These are phyloP conservation scores for Adrianichthys oophorus DNA, from an alignment of 2,797 vertebrate genomes.

Conservation along the genomic window DNA sequence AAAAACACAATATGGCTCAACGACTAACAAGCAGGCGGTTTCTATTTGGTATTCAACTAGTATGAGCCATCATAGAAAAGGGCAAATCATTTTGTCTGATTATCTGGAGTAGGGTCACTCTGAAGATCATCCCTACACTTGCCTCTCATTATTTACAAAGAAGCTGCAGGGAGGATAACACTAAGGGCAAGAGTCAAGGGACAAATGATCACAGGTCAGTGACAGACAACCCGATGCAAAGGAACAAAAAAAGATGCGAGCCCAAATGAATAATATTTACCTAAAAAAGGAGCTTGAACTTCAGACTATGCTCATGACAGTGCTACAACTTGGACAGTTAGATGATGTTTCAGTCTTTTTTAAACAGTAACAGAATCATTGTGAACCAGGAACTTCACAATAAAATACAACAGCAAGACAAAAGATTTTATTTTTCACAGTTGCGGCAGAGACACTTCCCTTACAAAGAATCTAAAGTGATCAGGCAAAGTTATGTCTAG, in stretches of 20 bases:
- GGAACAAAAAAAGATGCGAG: too few species aligned
- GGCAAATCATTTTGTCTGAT: constrained; percentile 12
- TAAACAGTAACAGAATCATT: too few species aligned
- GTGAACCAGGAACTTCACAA: too few species aligned
- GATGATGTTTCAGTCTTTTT: neutral
- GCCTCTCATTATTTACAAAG: constrained; percentile 30
- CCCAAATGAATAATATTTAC: too few species aligned
- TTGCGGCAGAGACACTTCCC: too few species aligned
- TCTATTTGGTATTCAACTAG: constrained; percentile 30
- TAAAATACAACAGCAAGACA: too few species aligned
- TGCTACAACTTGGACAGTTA: too few species aligned
- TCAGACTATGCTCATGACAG: neutral
- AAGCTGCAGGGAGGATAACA: constrained; percentile 14
- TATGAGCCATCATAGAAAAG: constrained; percentile 18
- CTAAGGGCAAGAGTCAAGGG: constrained; percentile 11
- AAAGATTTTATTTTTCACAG: too few species aligned
- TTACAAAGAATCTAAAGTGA: too few species aligned
- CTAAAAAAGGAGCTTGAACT: neutral
- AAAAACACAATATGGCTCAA: constrained; percentile 46
- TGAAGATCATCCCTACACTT: constrained; percentile 13
- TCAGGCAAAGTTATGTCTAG: too few species aligned
- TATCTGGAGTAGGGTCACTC: constrained; percentile 16
- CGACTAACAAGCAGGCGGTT: constrained; percentile 44
- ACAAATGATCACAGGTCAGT: constrained; percentile 13
- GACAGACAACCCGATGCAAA: neutral